Evolutionary conservation across 2,113 vertebrate species (phyloP), one percentile per base, ranked within the genome.

Genomic region (Aptenodytes patagonicus): DNA sequence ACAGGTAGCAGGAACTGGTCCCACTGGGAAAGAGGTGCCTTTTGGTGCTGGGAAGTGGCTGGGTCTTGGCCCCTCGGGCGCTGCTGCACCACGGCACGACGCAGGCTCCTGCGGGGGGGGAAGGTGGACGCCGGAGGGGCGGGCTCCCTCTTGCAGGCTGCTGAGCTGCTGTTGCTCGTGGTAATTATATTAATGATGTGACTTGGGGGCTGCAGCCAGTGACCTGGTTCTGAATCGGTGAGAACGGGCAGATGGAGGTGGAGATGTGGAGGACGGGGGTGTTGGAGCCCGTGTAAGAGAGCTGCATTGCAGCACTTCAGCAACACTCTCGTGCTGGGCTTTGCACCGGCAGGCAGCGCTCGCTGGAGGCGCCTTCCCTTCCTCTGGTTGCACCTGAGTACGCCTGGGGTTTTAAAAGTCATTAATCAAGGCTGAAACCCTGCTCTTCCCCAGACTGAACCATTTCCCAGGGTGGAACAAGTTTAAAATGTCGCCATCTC

Each of bases 341-440:
- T n/a, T 28, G 66, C 49, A 40, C 18, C 0, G 0, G 32, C 10
- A 13, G n/a, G 73, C 77, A 82, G 47, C 0, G 0, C 61, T 2
- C 62, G 36, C 84, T 29, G 47, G 54, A n/a, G 46, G 46, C 2
- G 0, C 72, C 31, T 10, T 60, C 75, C 57, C 55, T 65, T 86
- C 34, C 71, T 73, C 58, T 13, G 51, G 9, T 38, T 57, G 75
- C 62, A 12, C 0, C 4, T 0, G 4, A 65, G 18, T 10, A 25
- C 1, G 2, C 20, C 55, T 84, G 64, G 22, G 38, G 16, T 47
- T 70, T 84, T 46, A 18, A 17, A 57, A 60, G 40, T 51, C 69
- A 29, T 89, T 84, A 58, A 87, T 89, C 54, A 57, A n/a, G 58
- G 44, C 57, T 87, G 87, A 87, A 97, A 65, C 66, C 40, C 66